Evolutionary conservation across 2,113 vertebrate genomes (phyloP).

Genomic region (Vanacampus margaritifer): DNA sequence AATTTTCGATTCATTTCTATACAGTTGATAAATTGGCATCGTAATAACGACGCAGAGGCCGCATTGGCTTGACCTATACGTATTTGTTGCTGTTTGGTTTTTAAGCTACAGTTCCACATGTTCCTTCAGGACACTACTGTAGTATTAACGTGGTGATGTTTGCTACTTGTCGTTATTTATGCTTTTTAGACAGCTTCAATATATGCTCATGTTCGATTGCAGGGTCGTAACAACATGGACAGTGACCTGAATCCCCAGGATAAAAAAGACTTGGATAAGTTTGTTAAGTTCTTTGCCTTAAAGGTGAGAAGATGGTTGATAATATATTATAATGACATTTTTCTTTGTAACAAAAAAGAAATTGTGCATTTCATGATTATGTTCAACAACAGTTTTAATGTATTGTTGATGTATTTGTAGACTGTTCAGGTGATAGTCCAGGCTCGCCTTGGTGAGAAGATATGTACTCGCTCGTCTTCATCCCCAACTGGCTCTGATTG

Average conservation of each 20-base stretch:
- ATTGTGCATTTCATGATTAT: rapidly evolving
- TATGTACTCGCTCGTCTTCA: conserved; percentile 91
- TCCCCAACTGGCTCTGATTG: conserved; percentile 98
- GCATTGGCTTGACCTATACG: neutral
- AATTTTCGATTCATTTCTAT: neutral
- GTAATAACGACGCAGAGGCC: conserved; percentile 36
- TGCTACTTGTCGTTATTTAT: neutral
- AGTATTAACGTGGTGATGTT: neutral
- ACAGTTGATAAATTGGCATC: neutral
- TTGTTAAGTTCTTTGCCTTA: conserved; percentile 98
- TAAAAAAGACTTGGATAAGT: conserved; percentile 98
- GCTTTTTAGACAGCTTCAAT: neutral
- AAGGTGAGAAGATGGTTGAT: conserved; percentile 75
- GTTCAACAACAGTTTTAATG: neutral
- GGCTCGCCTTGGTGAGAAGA: conserved; percentile 95
- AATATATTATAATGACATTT: neutral
- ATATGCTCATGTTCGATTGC: conserved; percentile 29
- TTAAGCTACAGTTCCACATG: neutral
- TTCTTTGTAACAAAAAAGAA: neutral
- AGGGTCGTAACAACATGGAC: conserved; percentile 87
- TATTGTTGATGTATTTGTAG: conserved; percentile 57
- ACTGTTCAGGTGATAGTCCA: conserved; percentile 98
- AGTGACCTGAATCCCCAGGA: conserved; percentile 95
- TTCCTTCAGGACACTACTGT: neutral
- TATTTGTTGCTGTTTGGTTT: neutral